phyloP scores from a whole-genome alignment of 2,888 invertebrate species.

The Eristalis intricaria region DNA sequence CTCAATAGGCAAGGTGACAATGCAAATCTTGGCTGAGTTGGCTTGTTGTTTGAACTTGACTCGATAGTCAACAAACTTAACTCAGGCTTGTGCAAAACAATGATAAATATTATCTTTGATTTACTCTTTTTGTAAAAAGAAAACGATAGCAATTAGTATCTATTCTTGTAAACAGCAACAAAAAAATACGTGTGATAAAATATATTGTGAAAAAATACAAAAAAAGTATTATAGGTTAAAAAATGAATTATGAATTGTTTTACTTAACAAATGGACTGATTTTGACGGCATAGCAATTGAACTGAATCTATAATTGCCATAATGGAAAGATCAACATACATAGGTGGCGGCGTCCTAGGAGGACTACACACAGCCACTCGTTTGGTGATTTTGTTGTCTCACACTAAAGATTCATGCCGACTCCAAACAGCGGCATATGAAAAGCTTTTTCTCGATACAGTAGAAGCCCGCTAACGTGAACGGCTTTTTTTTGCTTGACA shows the following conservation, averaged over 20 bases:
- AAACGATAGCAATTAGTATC: conserved; percentile 37
- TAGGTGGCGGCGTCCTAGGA: too few species aligned
- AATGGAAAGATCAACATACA: too few species aligned
- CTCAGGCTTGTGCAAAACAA: neutral
- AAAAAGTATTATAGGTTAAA: conserved; percentile 71
- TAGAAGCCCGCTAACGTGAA: too few species aligned
- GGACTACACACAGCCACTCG: too few species aligned
- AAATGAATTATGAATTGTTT: conserved; percentile 13
- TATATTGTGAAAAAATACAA: conserved; percentile 60
- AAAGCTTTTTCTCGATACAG: too few species aligned
- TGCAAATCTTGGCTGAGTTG: neutral
- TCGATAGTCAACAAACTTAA: neutral
- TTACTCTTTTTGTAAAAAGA: conserved; percentile 5
- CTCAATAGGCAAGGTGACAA: neutral
- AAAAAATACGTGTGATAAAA: conserved; percentile 72
- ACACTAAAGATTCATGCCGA: too few species aligned
- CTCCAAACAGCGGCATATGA: too few species aligned
- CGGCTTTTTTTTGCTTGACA: too few species aligned
- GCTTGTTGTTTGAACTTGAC: conserved; percentile 5
- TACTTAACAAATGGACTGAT: neutral
- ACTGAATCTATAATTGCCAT: too few species aligned
- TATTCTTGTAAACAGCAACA: conserved; percentile 68
- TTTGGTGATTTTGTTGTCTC: too few species aligned
- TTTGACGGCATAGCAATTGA: neutral
- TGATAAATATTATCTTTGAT: conserved; percentile 7